phyloP scores from a whole-genome alignment of 1,140 invertebrate genomes.

The Drosophila pallidifrons region DNA sequence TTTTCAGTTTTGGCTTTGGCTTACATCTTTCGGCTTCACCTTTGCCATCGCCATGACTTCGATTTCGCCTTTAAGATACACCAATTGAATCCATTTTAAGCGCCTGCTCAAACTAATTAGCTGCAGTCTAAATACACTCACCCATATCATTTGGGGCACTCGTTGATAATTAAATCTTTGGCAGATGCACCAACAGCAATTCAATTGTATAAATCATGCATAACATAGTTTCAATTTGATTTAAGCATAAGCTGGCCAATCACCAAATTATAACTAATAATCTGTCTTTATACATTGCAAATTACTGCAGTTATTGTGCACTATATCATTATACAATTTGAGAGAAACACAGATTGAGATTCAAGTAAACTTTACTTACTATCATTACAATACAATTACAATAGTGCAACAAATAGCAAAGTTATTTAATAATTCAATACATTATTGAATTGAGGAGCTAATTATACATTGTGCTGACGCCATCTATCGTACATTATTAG shows the following conservation, averaged over 20 bases:
- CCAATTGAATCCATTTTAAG: constrained; percentile 11
- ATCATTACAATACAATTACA: background rate
- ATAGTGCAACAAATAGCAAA: too few relatives aligned
- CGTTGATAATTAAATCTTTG: constrained; percentile 7
- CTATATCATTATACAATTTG: background rate
- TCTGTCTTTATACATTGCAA: background rate
- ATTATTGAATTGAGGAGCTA: too few relatives aligned
- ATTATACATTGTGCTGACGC: too few relatives aligned
- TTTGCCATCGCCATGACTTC: background rate
- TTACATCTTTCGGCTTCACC: too few relatives aligned
- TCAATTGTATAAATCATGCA: background rate
- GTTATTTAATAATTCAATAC: too few relatives aligned
- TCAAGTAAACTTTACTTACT: background rate
- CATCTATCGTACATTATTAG: too few relatives aligned
- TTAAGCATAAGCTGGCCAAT: background rate
- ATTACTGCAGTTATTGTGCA: background rate
- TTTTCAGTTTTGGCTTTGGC: background rate
- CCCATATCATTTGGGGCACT: constrained; percentile 6
- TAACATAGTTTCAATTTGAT: background rate
- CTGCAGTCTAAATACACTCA: background rate
- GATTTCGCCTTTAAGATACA: constrained; percentile 19
- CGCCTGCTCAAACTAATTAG: constrained; percentile 26
- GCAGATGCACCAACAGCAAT: background rate
- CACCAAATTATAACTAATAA: background rate
- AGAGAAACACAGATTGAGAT: too few relatives aligned